Base-by-base conservation (phyloP, 1,140 invertebrate genomes). In the Anastrepha obliqua region DNA sequence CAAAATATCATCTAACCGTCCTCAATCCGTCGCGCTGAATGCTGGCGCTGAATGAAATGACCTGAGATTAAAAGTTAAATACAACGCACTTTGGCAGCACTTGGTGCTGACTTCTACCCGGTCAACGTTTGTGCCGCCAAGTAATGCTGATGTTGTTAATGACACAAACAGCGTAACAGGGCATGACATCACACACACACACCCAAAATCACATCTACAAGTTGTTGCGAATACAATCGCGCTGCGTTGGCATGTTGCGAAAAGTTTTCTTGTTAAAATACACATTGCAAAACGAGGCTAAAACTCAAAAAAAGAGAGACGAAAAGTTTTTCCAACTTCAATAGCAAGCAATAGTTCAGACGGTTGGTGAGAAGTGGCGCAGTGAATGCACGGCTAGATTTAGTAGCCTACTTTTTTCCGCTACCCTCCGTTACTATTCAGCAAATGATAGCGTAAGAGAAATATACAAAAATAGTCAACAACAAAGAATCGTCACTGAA, bases 261-360 rank as follows among this genome's bases (percentile, higher is more conserved):
- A 81, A 81, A 81, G 47, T 81, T 81, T 81, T 58, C 74, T 81
- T 81, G 74, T 81, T 55, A 51, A 81, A 81, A 42, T 81, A 81
- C n/a, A 81, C 17, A 47, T 29, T 55, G 44, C 74, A 55, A 81
- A 81, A 55, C 47, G 47, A 81, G 74, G 15, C n/a, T 81, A 2
- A 5, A 64, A 64, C 60, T n/a, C 4, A 42, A 4, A 29, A 81
- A 81, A 15, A 81, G 47, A 29, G 9, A 55, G 3, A 9, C 17
- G 47, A 81, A 81, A 81, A 81, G 0, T 55, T 78, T 81, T 47
- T 29, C 4, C n/a, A 55, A 42, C n/a, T 81, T 81, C 47, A 51
- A 29, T 20, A 20, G 47, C 74, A 17, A 51, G 47, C 15, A 58
- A 17, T 81, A 13, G 55, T 55, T 51, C 74, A 13, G 47, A 29